These are phyloP conservation scores for Grapholita molesta DNA, from an alignment of 1,140 invertebrate species.

Conservation along the genomic window DNA sequence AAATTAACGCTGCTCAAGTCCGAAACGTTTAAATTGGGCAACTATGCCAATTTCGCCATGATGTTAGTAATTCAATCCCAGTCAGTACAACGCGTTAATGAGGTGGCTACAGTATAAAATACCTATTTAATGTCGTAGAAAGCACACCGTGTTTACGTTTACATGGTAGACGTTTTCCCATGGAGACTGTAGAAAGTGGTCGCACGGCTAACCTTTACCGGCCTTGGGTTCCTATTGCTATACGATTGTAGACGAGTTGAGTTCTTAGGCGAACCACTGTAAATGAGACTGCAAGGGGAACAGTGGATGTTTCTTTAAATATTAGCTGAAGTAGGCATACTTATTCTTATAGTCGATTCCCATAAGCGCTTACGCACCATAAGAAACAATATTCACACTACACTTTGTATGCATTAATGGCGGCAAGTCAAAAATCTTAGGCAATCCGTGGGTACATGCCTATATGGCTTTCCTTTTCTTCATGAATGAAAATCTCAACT, in stretches of 20 bases:
- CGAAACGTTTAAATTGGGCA: neutral
- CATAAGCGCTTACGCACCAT: too few relatives aligned
- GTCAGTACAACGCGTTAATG: neutral
- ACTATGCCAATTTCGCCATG: neutral
- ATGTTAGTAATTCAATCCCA: neutral
- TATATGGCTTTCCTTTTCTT: too few relatives aligned
- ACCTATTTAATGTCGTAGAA: constrained; percentile 16
- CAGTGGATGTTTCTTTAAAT: too few relatives aligned
- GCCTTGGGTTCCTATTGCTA: neutral
- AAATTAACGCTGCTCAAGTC: neutral
- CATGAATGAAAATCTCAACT: too few relatives aligned
- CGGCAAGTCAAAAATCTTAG: too few relatives aligned
- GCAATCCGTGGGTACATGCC: too few relatives aligned
- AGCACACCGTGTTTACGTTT: constrained; percentile 31
- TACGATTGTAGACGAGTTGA: neutral
- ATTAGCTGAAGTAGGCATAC: too few relatives aligned
- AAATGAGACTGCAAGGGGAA: neutral
- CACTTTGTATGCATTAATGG: too few relatives aligned
- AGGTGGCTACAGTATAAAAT: constrained; percentile 43
- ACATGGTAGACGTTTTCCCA: constrained; percentile 58
- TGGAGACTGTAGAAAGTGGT: constrained; percentile 56
- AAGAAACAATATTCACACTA: too few relatives aligned
- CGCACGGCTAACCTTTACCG: constrained; percentile 39
- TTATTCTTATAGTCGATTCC: too few relatives aligned
- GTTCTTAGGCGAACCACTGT: neutral